Evolutionary conservation across 2,113 vertebrate species (phyloP).

Genomic region (Chaetorhynchus papuensis): DNA sequence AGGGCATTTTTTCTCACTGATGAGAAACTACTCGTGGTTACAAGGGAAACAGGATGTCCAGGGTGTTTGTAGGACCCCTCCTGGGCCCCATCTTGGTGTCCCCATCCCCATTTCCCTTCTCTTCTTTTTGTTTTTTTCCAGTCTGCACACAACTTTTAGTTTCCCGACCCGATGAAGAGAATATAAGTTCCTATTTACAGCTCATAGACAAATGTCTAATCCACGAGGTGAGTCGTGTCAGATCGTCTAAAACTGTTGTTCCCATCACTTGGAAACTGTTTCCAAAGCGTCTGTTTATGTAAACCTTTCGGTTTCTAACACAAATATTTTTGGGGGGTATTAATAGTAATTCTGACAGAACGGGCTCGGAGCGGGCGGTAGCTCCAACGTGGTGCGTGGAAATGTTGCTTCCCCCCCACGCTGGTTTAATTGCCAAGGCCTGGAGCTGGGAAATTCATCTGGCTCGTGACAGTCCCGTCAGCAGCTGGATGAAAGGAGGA

Average conservation of each 20-base stretch:
- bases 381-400: background rate
- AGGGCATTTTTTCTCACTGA: background rate
- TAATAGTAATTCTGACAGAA: slow-evolving; percentile 38
- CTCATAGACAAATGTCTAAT: slow-evolving; percentile 98
- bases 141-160: slow-evolving; percentile 97
- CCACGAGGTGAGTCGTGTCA: slow-evolving; percentile 84
- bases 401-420: background rate
- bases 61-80: background rate
- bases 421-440: background rate
- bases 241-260: background rate
- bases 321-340: slow-evolving; percentile 35
- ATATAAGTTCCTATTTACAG: slow-evolving; percentile 97
- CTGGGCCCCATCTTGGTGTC: background rate
- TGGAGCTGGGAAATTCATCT: background rate
- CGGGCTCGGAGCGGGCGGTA: background rate
- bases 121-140: slow-evolving; percentile 41
- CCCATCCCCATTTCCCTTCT: background rate
- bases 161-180: slow-evolving; percentile 95
- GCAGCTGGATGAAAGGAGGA: background rate
- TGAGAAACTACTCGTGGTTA: background rate
- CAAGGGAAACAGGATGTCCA: background rate
- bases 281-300: slow-evolving; percentile 36
- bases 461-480: background rate
- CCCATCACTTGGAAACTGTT: slow-evolving; percentile 34
- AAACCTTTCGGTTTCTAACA: slow-evolving; percentile 35